Base-by-base conservation (phyloP, 2,888 invertebrate species). In the Spilarctia lutea region DNA sequence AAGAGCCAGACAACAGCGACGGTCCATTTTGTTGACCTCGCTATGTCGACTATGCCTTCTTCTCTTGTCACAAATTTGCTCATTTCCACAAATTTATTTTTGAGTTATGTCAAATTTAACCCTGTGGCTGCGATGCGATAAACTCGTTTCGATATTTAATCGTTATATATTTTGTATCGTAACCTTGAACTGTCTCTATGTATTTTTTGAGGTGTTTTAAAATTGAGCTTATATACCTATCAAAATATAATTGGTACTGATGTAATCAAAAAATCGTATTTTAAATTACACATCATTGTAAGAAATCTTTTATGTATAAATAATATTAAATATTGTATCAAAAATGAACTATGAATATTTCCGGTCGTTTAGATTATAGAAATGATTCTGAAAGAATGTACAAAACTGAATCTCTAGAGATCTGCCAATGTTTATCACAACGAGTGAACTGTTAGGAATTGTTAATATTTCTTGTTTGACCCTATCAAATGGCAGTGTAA, bases 341-440 rank as follows among this genome's bases (percentile, higher is more conserved):
- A 20, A 68, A 48, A 24, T 48, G 27, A 30, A 45, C 27, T 30
- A 18, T 13, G 30, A 30, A 68, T 45, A 45, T 68, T 68, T 48
- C 20, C 30, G 30, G 27, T 30, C 16, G 30, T 68, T 68, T 48
- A 56, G 56, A n/a, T 71, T 73, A 56, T 71, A 73, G 7, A 71
- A 30, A 75, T 77, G 68, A 68, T 72, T 72, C 68, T 45, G 20
- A 79, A 74, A 74, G 67, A 81, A 78, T 84, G 84, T 82, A 82
- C 84, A 82, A 84, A 79, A 66, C 74, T 76, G 79, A 79, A 79
- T 77, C 76, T 83, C 81, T 63, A 75, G 13, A 67, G 67, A 63
- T 67, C 67, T 71, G 63, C 33, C n/a, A 48, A 33, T 48, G 18
- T 48, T 45, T 35, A n/a, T 65, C n/a, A 3, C 4, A 30, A 24